Evolutionary conservation across 2,113 vertebrate genomes (phyloP).

Genomic region (Cromileptes altivelis): DNA sequence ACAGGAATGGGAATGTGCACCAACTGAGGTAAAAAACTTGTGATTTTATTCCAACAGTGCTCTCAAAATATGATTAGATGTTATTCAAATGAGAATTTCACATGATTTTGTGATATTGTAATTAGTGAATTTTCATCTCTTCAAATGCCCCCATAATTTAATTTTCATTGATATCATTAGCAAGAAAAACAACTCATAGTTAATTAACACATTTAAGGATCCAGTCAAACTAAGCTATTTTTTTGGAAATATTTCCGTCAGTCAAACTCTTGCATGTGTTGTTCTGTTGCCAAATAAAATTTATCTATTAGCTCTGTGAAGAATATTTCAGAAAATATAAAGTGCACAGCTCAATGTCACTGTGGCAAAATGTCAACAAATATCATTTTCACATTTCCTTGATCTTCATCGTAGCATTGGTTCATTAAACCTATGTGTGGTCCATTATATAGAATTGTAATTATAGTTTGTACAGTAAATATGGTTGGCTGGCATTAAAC

Average conservation of each 20-base stretch:
- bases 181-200: no score
- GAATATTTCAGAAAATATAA: not conserved
- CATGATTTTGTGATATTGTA: not conserved
- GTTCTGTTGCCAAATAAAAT: not conserved
- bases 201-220: no score
- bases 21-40: no score
- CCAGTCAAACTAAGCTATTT: no score
- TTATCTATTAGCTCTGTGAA: not conserved
- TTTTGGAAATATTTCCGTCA: no score
- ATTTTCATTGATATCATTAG: not conserved
- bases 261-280: no score
- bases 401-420: not conserved
- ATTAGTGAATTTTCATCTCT: not conserved
- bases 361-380: not conserved
- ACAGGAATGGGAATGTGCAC: no score
- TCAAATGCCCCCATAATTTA: not conserved
- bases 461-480: not conserved
- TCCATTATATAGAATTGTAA: not conserved
- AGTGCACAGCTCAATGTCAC: not conserved
- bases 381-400: not conserved
- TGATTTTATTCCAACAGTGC: not conserved
- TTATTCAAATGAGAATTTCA: not conserved
- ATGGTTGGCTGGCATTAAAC: not conserved
- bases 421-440: no score
- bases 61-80: not conserved